phyloP scores from a whole-genome alignment of 2,888 invertebrate species.

The Julus scanicus region DNA sequence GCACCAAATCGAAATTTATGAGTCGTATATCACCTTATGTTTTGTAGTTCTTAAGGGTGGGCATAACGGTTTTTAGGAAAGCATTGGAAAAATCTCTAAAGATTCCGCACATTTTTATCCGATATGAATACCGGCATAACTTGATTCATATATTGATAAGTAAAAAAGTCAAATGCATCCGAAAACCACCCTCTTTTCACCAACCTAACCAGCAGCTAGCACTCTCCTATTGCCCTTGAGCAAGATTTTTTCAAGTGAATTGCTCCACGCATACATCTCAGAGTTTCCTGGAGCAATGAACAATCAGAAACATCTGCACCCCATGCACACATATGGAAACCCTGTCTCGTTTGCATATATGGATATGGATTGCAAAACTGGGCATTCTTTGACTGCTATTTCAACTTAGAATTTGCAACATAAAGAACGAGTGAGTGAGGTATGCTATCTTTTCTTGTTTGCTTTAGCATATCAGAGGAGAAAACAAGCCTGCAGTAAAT shows the following conservation, averaged over 20 bases:
- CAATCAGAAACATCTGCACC: constrained; percentile 11
- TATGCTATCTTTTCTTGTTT: constrained; percentile 1
- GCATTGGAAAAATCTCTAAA: not conserved
- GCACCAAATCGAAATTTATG: not conserved
- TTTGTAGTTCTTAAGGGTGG: not conserved
- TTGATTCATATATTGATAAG: not conserved
- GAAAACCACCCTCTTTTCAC: not conserved
- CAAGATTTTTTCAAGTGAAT: not conserved
- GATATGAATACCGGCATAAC: not conserved
- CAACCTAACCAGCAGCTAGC: not conserved
- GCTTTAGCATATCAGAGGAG: constrained; percentile 8
- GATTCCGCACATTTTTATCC: not conserved
- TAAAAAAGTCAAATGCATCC: not conserved
- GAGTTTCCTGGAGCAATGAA: constrained; percentile 29
- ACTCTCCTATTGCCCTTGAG: not conserved
- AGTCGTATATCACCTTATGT: not conserved
- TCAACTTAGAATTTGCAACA: not conserved
- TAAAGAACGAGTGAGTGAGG: not conserved
- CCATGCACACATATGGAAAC: not conserved
- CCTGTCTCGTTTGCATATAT: not conserved
- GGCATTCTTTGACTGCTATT: not conserved
- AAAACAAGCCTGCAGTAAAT: constrained; percentile 7
- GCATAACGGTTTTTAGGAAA: not conserved
- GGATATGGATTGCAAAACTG: not conserved
- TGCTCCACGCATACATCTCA: not conserved